Conservation (phyloP, 2,113 vertebrate species). For the Pagrus major region DNA sequence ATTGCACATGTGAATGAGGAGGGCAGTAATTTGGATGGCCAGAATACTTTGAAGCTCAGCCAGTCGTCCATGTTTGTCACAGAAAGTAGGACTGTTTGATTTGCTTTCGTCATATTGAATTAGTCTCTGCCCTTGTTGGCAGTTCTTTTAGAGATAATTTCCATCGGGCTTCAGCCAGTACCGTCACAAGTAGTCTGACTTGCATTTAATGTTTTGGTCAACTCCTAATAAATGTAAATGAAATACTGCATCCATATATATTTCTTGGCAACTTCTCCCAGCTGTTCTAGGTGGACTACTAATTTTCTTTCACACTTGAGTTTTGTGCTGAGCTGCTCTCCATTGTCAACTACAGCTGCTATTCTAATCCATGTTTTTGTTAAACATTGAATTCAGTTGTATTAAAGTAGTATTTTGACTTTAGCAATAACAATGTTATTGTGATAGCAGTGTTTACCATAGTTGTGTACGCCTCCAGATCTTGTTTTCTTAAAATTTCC, state of each 20-base stretch:
- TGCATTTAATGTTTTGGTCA: neutral
- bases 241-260: constrained; percentile 8
- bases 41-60: constrained; percentile 28
- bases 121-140: constrained; percentile 25
- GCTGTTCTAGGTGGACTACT: neutral
- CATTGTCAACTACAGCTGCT: neutral
- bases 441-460: neutral
- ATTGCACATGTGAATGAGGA: neutral
- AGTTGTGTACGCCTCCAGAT: neutral
- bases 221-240: constrained; percentile 9
- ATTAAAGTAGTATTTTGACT: neutral
- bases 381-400: neutral
- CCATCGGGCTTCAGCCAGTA: neutral
- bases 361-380: constrained; percentile 14
- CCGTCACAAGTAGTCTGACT: constrained; percentile 8
- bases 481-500: neutral
- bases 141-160: constrained; percentile 25
- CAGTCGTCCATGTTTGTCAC: constrained; percentile 10
- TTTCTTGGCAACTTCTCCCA: neutral
- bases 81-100: constrained; percentile 32
- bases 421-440: neutral
- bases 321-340: too few species aligned
- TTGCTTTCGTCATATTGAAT: constrained; percentile 28
- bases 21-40: constrained; percentile 20
- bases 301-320: neutral